Evolutionary conservation across 2,113 vertebrate species (phyloP), one percentile per base, ranked within the genome.

Genomic region (Morone saxatilis): DNA sequence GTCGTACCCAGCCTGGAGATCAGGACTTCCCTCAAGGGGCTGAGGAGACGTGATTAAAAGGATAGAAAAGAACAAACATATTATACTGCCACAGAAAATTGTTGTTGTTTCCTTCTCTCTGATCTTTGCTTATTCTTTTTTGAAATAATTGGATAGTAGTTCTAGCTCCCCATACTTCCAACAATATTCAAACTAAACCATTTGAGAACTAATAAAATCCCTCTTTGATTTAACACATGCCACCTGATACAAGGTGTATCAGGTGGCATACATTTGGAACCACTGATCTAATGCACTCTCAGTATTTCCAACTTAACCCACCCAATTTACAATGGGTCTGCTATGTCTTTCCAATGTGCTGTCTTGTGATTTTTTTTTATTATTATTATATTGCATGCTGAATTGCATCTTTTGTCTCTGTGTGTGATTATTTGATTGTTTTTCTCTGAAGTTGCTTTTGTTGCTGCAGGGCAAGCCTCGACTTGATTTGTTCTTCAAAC

Each of bases 401-500:
- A 10, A 19, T 53, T 57, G 25, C 43, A 43, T 48, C 40, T 5
- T 69, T 36, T 16, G 45, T 68, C 48, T 45, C n/a, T 7, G 2
- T 40, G 17, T 45, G 65, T 19, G 3, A 53, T 70, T 77, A 22
- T 78, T 78, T 71, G 62, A 86, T 80, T 71, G 66, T 7, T 8
- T 60, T 36, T 60, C 53, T 75, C 62, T 56, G 2, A 69, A 45
- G 36, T 56, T 81, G 59, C 68, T 78, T 62, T 75, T 25, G 56
- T 43, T 67, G 25, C 41, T 41, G 68, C 19, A n/a, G 5, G 70
- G 36, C 40, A 0, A 74, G 69, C 40, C 63, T 61, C 1, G 16
- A 51, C 65, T 69, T 51, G 41, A 51, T 71, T 72, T 73, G 43
- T n/a, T 56, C 56, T 63, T 86, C 62, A 74, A 63, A 74, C 41